These are phyloP conservation scores for Corythornis madagascariensis DNA, from an alignment of 2,113 vertebrate genomes.

Conservation along the genomic window DNA sequence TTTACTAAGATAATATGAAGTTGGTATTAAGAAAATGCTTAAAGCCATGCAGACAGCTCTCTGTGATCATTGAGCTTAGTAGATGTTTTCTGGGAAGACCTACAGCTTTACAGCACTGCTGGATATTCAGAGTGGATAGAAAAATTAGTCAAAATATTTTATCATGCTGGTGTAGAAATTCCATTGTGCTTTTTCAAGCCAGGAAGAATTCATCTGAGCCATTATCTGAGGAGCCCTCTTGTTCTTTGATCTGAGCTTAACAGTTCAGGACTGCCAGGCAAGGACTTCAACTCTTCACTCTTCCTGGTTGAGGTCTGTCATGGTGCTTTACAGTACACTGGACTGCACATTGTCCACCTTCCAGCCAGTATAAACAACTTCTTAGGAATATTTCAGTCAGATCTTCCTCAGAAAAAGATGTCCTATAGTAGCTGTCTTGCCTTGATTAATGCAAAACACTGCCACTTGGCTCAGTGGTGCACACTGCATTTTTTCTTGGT, in stretches of 20 bases:
- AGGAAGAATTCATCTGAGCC: not conserved
- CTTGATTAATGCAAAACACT: not conserved
- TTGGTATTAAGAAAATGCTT: not conserved
- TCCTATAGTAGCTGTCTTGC: not conserved
- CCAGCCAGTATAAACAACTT: not conserved
- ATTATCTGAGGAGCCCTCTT: not conserved
- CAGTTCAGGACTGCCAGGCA: not conserved
- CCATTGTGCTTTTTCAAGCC: not conserved
- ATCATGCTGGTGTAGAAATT: not conserved
- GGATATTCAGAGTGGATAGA: not conserved
- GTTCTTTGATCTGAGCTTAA: not conserved
- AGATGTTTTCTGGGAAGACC: not conserved
- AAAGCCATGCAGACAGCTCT: not conserved
- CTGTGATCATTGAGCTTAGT: not conserved
- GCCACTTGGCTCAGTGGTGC: rapidly evolving
- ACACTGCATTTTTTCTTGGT: not conserved
- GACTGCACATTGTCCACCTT: not conserved
- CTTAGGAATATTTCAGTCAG: not conserved
- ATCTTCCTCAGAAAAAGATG: not conserved
- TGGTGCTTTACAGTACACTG: not conserved
- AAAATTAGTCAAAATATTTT: not conserved
- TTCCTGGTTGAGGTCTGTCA: not conserved
- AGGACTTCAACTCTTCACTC: not conserved
- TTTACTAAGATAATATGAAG: not conserved
- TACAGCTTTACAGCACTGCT: not conserved